A percentile compares a stretch with the other conserved stretches of the same genome.
Conservation (phyloP, 2,113 vertebrate species). For the Notarius quadriscutis region DNA sequence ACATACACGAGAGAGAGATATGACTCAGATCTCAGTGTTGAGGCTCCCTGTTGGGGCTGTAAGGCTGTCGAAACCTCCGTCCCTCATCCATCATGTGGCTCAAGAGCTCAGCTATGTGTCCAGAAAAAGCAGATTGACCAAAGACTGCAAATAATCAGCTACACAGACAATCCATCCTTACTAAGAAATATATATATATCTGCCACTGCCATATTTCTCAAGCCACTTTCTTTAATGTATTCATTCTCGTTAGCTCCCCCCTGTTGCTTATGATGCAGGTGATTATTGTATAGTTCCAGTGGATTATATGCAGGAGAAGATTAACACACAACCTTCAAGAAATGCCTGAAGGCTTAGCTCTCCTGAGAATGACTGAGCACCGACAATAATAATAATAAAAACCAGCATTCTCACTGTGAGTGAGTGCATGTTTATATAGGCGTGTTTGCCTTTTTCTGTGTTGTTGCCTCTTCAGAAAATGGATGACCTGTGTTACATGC, state of each 20-base stretch:
- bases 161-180: not conserved
- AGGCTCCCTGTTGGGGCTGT: conserved; percentile 10
- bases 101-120: conserved; percentile 29
- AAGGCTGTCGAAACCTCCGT: conserved; percentile 20
- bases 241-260: not conserved
- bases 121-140: conserved; percentile 4
- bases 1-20: not conserved
- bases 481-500: not conserved
- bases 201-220: not conserved
- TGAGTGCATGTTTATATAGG: not conserved
- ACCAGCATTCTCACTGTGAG: not conserved
- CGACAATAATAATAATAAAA: not conserved
- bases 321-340: not conserved
- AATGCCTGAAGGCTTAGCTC: not conserved
- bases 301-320: not conserved
- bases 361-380: not conserved
- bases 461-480: not conserved
- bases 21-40: conserved; percentile 30
- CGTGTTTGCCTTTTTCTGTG: not conserved
- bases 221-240: not conserved
- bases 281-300: not conserved
- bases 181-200: not conserved
- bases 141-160: not conserved
- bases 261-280: not conserved
- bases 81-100: conserved; percentile 39